Percentiles rank a stretch among this genome's conserved stretches.
Conservation (phyloP, 2,888 invertebrate genomes). For the Timema cristinae region DNA sequence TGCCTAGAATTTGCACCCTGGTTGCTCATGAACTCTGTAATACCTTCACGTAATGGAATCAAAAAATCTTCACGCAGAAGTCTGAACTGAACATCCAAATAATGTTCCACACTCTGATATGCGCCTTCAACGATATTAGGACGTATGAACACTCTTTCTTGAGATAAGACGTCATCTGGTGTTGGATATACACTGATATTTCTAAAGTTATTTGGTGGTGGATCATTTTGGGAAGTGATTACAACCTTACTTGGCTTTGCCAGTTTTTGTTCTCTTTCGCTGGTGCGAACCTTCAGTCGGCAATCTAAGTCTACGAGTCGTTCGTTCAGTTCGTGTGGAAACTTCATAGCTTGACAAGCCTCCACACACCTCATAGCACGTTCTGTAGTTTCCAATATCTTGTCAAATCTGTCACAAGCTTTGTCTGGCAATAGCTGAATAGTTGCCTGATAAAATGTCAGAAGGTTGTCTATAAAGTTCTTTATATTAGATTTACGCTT, state of each 20-base stretch:
- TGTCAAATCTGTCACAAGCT: not conserved
- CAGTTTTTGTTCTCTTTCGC: constrained; percentile 1
- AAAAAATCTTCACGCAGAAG: constrained; percentile 49
- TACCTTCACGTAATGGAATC: constrained; percentile 51
- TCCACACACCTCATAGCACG: constrained; percentile 14
- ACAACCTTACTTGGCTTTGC: not conserved
- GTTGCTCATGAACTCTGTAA: constrained; percentile 47
- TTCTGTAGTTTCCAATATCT: not conserved
- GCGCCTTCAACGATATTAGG: constrained; percentile 41
- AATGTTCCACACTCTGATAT: constrained; percentile 45
- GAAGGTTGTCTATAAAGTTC: not conserved
- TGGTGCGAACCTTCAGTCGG: not conserved
- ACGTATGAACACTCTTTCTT: constrained; percentile 41
- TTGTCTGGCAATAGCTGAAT: constrained; percentile 10
- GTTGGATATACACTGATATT: constrained; percentile 37
- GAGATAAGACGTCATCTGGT: constrained; percentile 33
- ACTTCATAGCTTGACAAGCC: constrained; percentile 4
- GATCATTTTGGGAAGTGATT: not conserved
- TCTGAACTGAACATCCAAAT: constrained; percentile 49
- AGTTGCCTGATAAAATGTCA: not conserved
- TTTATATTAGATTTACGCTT: not conserved
- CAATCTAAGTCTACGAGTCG: constrained; percentile 1
- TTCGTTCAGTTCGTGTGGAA: constrained; percentile 1
- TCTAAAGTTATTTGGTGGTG: constrained; percentile 22
- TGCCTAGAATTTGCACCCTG: not conserved